Evolutionary conservation across 2,888 invertebrate species (phyloP), one percentile per base, ranked within the genome.

Genomic region (Andrena chrysosceles): DNA sequence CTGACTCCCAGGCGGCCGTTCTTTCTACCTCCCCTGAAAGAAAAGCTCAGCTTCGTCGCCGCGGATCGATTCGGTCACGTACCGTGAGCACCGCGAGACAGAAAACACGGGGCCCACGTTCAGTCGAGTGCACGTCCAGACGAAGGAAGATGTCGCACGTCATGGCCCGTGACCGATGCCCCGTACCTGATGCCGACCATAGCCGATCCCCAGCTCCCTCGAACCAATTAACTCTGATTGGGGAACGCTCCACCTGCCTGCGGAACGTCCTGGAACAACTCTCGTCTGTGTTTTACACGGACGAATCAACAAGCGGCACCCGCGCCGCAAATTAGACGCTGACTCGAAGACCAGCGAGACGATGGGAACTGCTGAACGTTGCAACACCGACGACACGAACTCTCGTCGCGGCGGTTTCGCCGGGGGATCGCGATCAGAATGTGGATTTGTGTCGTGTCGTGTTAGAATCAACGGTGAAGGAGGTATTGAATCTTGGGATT

Each of bases 1-100:
- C 77, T 88, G 88, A 88, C 88, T 88, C 84, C 81, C 83, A 56
- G 77, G 77, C 80, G 76, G 72, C 76, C 78, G 87, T 83, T 85
- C 83, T 87, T 81, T 83, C 77, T 68, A 62, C 62, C 68, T 78
- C 68, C 81, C 78, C 72, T 66, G 73, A 77, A 85, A 85, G 83
- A 84, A 82, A 26, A 56, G 52, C 72, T 60, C 64, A 49, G 62
- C 72, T 79, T 42, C 75, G 80, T 66, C 72, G 64, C 29, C 31
- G 54, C 73, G 83, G 81, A 87, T 87, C 87, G 87, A 87, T 87
- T 79, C 83, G 64, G 56, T 66, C 81, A 75, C 81, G 83, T 72
- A 78, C 59, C 69, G 72, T 71, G 73, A 68, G 75, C 76, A 72
- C 59, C 79, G 71, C 67, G 42, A 29, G 49, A 60, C 71, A 23